Evolutionary conservation across 2,113 vertebrate species (phyloP), one percentile per base, ranked within the genome.

Genomic region (Trochalopteron elliotii): DNA sequence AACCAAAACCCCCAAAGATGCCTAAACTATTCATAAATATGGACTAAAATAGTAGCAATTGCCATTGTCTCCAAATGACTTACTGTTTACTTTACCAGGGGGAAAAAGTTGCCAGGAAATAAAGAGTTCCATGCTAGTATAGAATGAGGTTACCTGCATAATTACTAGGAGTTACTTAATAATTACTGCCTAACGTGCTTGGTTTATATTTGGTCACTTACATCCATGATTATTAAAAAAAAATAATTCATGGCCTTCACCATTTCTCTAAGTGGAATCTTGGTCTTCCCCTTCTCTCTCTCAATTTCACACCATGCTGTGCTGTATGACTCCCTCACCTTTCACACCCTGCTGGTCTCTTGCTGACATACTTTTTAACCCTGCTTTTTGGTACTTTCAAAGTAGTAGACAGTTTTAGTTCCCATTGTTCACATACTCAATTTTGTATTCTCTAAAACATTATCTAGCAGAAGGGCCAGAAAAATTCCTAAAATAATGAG

Each of bases 251-350:
- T 42, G 21, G 3, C 23, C 30, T 71, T 88, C 15, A 31, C 5
- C 5, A 27, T 63, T 47, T 18, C 21, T 63, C 7, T 27, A n/a
- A 42, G 75, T 1, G 1, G 3, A 71, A 37, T 0, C 0, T 23
- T 8, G 2, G 4, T 42, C 20, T 71, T 24, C 40, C 5, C 81
- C 11, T 28, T 21, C 35, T 10, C 31, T 69, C 6, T 35, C 45
- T 59, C 14, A 14, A 37, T 19, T 50, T 52, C 30, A 39, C 12
- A 71, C 7, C 2, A 31, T 56, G 16, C 10, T 56, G 23, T 70
- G 11, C 16, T 3, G 0, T 24, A 31, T 30, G 15, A 42, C 8
- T 2, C 15, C 10, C 4, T 3, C 8, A 61, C 4, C 9, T 63
- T 57, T 69, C 75, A 57, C 20, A 77, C 11, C 3, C 31, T 81